A percentile compares a stretch with the other conserved stretches of the same genome.
Conservation (phyloP, 2,888 invertebrate species). For the Drosophila ochracea region DNA sequence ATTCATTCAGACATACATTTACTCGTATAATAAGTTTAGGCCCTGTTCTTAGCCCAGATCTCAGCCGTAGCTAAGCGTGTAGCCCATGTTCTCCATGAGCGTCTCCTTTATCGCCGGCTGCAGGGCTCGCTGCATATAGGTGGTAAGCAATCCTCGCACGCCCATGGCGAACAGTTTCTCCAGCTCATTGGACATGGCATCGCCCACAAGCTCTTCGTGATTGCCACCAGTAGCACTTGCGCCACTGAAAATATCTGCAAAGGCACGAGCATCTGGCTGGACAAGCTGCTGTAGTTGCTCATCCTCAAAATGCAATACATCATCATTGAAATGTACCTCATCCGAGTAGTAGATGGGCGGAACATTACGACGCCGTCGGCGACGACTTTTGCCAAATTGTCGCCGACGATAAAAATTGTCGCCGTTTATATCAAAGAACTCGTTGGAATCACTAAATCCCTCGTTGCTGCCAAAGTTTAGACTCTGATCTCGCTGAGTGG, state of each 20-base stretch:
- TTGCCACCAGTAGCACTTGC: slow-evolving; percentile 42
- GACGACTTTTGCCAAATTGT: slow-evolving; percentile 58
- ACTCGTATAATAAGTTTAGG: slow-evolving; percentile 24
- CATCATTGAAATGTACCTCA: slow-evolving; percentile 79
- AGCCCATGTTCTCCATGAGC: slow-evolving; percentile 94
- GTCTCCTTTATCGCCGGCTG: slow-evolving; percentile 95
- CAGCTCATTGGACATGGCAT: slow-evolving; percentile 91
- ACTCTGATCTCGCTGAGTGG: slow-evolving; percentile 58
- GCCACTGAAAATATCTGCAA: slow-evolving; percentile 80
- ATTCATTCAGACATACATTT: slow-evolving; percentile 37
- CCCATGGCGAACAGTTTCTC: slow-evolving; percentile 94
- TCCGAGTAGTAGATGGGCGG: slow-evolving; percentile 47
- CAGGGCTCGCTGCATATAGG: slow-evolving; percentile 93
- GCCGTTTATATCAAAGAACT: slow-evolving; percentile 59
- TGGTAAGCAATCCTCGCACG: slow-evolving; percentile 91
- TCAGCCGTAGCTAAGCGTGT: slow-evolving; percentile 93
- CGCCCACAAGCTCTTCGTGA: slow-evolving; percentile 86
- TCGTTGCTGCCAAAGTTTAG: slow-evolving; percentile 60
- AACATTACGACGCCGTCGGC: slow-evolving; percentile 57
- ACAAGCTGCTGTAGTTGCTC: slow-evolving; percentile 79
- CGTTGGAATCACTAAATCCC: slow-evolving; percentile 47
- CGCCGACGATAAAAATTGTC: slow-evolving; percentile 72
- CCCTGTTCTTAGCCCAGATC: background rate
- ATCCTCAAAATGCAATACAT: slow-evolving; percentile 78
- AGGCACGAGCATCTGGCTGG: slow-evolving; percentile 83